Percentiles rank a stretch among this genome's conserved stretches.
Conservation (phyloP, 2,113 vertebrate genomes). For the Polypterus bichir region DNA sequence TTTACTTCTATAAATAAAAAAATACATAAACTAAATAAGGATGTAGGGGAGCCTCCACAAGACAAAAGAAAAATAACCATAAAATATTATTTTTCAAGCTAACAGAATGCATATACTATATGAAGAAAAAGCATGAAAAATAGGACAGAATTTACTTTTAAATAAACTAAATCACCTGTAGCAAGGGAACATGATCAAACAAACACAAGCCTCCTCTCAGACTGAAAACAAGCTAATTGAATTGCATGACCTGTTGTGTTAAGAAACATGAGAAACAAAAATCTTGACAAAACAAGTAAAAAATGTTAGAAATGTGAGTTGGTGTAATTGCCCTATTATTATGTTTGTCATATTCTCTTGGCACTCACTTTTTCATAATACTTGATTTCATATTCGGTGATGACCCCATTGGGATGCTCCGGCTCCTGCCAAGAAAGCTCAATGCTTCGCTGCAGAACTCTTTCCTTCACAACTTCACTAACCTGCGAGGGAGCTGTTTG, state of each 20-base stretch:
- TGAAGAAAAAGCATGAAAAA: too few relatives aligned
- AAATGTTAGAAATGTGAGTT: background rate
- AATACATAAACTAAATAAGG: constrained; percentile 15
- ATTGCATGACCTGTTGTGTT: too few relatives aligned
- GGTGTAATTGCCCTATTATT: constrained; percentile 13
- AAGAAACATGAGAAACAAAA: too few relatives aligned
- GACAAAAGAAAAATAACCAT: background rate
- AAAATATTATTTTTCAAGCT: too few relatives aligned
- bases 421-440: constrained; percentile 98
- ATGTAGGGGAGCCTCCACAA: constrained; percentile 11
- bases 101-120: too few relatives aligned
- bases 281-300: too few relatives aligned
- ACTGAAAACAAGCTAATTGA: too few relatives aligned
- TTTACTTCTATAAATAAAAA: background rate
- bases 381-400: constrained; percentile 98
- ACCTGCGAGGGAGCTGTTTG: constrained; percentile 90
- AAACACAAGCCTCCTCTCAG: too few relatives aligned
- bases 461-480: constrained; percentile 89
- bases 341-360: background rate
- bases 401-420: constrained; percentile 94
- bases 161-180: too few relatives aligned
- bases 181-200: too few relatives aligned
- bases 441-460: constrained; percentile 80
- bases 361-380: constrained; percentile 95
- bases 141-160: too few relatives aligned